phyloP scores from a whole-genome alignment of 2,888 invertebrate genomes.

The Cerceris rybyensis region DNA sequence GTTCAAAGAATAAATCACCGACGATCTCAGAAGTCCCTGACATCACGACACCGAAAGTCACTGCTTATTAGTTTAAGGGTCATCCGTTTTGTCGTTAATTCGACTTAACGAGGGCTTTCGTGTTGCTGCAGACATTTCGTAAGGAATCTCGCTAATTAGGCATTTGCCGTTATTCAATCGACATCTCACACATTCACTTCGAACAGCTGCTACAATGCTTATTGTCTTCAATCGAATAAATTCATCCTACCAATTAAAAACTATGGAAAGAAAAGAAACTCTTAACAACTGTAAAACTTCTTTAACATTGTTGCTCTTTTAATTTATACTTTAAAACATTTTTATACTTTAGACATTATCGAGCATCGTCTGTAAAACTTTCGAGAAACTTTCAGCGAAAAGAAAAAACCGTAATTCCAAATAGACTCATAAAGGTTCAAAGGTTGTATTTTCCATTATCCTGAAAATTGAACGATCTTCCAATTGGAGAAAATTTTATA shows the following conservation, averaged over 20 bases:
- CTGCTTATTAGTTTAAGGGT: slow-evolving; percentile 71
- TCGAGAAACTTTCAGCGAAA: too few species aligned
- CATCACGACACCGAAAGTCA: slow-evolving; percentile 71
- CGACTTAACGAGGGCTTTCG: slow-evolving; percentile 71
- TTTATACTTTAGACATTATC: too few species aligned
- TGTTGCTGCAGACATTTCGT: slow-evolving; percentile 62
- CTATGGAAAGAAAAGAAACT: too few species aligned
- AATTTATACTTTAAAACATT: too few species aligned
- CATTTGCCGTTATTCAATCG: slow-evolving; percentile 55
- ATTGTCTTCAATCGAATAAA: slow-evolving; percentile 15
- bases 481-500: slow-evolving; percentile 23
- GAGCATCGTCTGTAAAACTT: too few species aligned
- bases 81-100: slow-evolving; percentile 69
- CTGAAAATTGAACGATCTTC: background rate
- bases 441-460: background rate
- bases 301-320: too few species aligned
- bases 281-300: too few species aligned
- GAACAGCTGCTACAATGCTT: background rate
- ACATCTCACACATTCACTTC: slow-evolving; percentile 28
- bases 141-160: slow-evolving; percentile 65
- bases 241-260: too few species aligned
- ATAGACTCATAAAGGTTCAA: background rate
- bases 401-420: too few species aligned
- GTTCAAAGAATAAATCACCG: slow-evolving; percentile 52
- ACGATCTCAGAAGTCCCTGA: slow-evolving; percentile 61